Conservation (phyloP, 2,113 vertebrate species). For the Ptilorrhoa leucosticta region DNA sequence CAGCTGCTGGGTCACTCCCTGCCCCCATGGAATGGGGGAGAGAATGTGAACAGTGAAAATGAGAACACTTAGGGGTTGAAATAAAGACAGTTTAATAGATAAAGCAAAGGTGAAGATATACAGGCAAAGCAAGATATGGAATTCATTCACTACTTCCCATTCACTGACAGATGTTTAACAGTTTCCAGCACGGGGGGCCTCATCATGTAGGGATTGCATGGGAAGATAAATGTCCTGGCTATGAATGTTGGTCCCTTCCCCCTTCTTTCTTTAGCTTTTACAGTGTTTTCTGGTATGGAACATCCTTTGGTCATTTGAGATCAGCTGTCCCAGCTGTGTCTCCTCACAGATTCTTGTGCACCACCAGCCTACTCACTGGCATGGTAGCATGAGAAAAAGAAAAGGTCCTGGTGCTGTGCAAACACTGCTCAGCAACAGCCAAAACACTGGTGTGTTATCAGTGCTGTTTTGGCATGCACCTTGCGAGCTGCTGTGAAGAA, state of each 20-base stretch:
- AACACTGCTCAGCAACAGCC: neutral
- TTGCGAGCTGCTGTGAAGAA: neutral
- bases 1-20: neutral
- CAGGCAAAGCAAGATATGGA: neutral
- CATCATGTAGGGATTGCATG: neutral
- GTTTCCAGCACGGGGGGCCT: neutral
- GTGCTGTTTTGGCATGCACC: fast-evolving
- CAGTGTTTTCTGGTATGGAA: neutral
- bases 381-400: neutral
- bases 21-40: too few relatives aligned
- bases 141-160: neutral
- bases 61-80: neutral
- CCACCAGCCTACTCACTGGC: neutral
- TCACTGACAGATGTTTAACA: neutral
- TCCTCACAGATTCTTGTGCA: neutral
- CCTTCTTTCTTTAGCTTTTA: neutral
- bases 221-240: neutral
- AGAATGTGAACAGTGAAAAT: neutral
- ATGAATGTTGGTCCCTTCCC: fast-evolving
- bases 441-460: neutral
- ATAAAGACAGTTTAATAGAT: neutral
- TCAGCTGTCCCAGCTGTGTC: neutral
- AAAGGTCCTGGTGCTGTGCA: neutral
- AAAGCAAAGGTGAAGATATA: neutral
- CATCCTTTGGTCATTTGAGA: neutral